Conservation (phyloP, 2,888 invertebrate genomes). For the Drosophila pseudotalamancana region DNA sequence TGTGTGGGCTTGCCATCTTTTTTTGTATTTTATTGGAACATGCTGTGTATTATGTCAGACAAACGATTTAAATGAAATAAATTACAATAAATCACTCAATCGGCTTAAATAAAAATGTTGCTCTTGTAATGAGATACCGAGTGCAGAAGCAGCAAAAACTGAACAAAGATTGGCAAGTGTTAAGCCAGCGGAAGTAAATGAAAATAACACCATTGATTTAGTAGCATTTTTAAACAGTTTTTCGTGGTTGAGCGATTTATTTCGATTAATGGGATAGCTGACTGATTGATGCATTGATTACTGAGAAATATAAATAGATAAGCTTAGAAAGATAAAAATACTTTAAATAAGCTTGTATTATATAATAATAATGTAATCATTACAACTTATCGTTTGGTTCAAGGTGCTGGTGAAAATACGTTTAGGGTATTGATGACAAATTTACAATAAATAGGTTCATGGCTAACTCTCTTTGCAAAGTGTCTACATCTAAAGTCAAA, state of each 20-base stretch:
- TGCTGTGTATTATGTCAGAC: constrained; percentile 60
- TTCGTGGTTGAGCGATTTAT: neutral
- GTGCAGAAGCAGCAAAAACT: constrained; percentile 30
- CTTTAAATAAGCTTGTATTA: too few relatives aligned
- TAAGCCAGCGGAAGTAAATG: constrained; percentile 12
- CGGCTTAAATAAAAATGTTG: constrained; percentile 74
- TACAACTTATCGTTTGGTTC: too few relatives aligned
- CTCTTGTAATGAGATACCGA: constrained; percentile 73
- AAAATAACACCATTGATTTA: constrained; percentile 23
- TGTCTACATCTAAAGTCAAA: neutral
- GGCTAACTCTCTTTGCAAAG: neutral
- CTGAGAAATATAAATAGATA: too few relatives aligned
- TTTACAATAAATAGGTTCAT: neutral
- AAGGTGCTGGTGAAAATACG: too few relatives aligned
- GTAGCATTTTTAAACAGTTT: neutral
- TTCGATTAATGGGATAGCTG: neutral
- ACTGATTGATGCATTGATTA: neutral
- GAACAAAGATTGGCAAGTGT: constrained; percentile 13
- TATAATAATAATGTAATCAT: too few relatives aligned
- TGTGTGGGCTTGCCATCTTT: constrained; percentile 24
- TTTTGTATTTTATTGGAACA: constrained; percentile 33
- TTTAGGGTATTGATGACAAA: neutral
- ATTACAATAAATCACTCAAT: constrained; percentile 80
- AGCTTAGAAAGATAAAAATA: too few relatives aligned
- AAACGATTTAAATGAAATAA: constrained; percentile 81